Evolutionary conservation across 2,888 invertebrate species (phyloP).

Genomic region (Agelastica alni): DNA sequence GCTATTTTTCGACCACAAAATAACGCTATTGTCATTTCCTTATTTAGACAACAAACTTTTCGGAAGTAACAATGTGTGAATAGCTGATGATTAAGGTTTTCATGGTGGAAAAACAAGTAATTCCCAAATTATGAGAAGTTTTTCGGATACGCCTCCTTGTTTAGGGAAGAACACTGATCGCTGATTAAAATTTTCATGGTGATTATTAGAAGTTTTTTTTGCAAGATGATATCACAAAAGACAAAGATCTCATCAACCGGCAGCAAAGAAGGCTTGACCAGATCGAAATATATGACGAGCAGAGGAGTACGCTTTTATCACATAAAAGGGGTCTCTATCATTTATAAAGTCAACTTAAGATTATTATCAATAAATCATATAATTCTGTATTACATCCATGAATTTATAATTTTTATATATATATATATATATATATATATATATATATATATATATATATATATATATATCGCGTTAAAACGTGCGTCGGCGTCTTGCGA

Average conservation of each 20-base stretch:
- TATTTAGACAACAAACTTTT: slow-evolving; percentile 7
- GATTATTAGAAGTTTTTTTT: slow-evolving; percentile 20
- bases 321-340: too few species aligned
- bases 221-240: slow-evolving; percentile 8
- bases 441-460: too few species aligned
- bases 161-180: slow-evolving; percentile 23
- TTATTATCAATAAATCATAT: too few species aligned
- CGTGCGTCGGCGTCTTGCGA: too few species aligned
- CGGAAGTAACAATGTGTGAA: slow-evolving; percentile 6
- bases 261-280: neutral
- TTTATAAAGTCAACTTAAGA: too few species aligned
- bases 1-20: too few species aligned
- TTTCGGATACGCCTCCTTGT: slow-evolving; percentile 20
- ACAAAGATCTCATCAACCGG: slow-evolving; percentile 23
- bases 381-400: too few species aligned
- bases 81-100: slow-evolving; percentile 18
- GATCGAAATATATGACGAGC: too few species aligned
- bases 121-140: slow-evolving; percentile 16
- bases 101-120: slow-evolving; percentile 1
- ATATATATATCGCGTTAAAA: too few species aligned
- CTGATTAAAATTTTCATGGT: slow-evolving; percentile 20
- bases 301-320: too few species aligned
- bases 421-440: too few species aligned
- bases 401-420: too few species aligned
- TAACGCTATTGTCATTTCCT: slow-evolving; percentile 4